A percentile compares a stretch with the other conserved stretches of the same genome.
phyloP scores from a whole-genome alignment of 2,797 vertebrate species.

The Threskiornis aethiopicus region DNA sequence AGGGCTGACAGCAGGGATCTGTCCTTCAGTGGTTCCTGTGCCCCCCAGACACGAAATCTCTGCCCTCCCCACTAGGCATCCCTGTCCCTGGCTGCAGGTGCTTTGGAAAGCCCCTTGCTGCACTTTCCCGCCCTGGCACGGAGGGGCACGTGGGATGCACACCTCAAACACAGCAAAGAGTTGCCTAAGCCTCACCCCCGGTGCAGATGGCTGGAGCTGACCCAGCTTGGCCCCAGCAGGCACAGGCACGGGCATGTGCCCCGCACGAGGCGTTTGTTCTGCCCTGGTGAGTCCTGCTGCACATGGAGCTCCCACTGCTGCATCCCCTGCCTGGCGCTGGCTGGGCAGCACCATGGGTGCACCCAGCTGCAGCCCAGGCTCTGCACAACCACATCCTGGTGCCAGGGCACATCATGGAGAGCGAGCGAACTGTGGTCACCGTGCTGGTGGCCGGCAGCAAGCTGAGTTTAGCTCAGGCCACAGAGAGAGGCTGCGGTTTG shows the following conservation, averaged over 20 bases:
- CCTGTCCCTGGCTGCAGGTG: accelerated
- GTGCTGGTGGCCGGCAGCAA: not conserved
- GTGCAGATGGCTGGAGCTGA: not conserved
- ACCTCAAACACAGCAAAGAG: not conserved
- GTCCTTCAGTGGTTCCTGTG: not conserved
- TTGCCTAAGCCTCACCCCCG: not conserved
- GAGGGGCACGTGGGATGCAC: not conserved
- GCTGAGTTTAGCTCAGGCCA: not conserved
- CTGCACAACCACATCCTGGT: accelerated
- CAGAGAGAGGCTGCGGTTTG: not conserved
- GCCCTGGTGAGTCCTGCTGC: not conserved
- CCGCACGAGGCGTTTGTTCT: accelerated
- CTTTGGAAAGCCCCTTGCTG: not conserved
- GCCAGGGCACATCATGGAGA: accelerated
- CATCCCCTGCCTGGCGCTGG: accelerated
- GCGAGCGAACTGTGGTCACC: accelerated
- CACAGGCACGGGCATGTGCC: accelerated
- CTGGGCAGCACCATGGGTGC: accelerated
- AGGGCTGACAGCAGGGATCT: not conserved
- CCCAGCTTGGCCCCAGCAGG: accelerated
- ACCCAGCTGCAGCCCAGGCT: accelerated
- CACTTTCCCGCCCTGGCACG: accelerated
- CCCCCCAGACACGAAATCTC: accelerated
- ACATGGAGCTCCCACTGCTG: accelerated
- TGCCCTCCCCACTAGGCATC: not conserved